Percentiles rank a stretch among this genome's conserved stretches.
These are phyloP conservation scores for Calyptomena viridis DNA, from an alignment of 2,113 vertebrate genomes.

Conservation along the genomic window DNA sequence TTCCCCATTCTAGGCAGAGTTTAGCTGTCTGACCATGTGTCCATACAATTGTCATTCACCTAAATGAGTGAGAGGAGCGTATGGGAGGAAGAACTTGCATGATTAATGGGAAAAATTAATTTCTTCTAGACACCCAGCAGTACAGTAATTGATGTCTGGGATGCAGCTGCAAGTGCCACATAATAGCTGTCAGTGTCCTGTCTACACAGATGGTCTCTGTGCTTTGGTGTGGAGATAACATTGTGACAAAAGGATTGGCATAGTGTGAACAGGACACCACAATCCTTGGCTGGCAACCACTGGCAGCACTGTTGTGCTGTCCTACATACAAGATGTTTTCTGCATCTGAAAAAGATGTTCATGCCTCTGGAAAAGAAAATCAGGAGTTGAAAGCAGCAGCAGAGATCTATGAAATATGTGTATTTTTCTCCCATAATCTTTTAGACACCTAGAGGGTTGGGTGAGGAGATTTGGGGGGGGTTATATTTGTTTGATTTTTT, in stretches of 20 bases:
- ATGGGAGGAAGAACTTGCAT: neutral
- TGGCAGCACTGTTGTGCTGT: neutral
- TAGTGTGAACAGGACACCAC: neutral
- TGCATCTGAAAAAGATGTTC: neutral
- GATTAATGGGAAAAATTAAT: neutral
- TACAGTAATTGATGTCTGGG: slow-evolving; percentile 16
- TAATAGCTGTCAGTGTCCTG: slow-evolving; percentile 33
- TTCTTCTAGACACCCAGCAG: neutral
- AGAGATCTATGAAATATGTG: neutral
- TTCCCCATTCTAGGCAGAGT: neutral
- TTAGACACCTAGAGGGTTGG: neutral
- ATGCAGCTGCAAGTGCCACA: slow-evolving; percentile 34
- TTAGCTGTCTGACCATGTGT: neutral
- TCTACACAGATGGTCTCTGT: slow-evolving; percentile 45
- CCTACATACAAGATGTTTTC: neutral
- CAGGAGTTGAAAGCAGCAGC: neutral
- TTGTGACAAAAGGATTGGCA: slow-evolving; percentile 42
- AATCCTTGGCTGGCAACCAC: neutral
- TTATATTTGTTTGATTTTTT: neutral
- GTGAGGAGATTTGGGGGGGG: accelerated
- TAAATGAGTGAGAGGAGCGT: neutral
- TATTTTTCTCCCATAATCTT: neutral
- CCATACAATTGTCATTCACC: neutral
- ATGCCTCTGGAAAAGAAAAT: neutral
- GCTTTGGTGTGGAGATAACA: slow-evolving; percentile 33